Evolutionary conservation across 2,888 invertebrate genomes (phyloP), one percentile per base, ranked within the genome.

Genomic region (Priocnemis perturbator): DNA sequence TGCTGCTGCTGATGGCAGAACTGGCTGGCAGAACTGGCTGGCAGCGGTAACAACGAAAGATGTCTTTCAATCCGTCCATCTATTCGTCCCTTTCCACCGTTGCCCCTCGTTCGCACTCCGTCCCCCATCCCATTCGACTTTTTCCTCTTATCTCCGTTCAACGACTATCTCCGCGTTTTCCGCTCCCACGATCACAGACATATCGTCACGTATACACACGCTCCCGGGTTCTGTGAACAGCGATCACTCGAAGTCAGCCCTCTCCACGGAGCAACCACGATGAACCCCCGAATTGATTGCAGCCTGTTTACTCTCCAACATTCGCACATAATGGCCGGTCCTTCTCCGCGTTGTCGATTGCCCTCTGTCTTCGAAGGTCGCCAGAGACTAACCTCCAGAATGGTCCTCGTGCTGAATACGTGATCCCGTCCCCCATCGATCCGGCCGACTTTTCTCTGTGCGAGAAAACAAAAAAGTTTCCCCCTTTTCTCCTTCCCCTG

Each of bases 251-350:
- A 78, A 78, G 79, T 81, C 79, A 72, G 69, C 77, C 75, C 71
- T 74, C 62, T 64, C 65, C 71, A 70, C 69, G 68, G 71, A 70
- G 69, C 76, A 71, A 73, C 74, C 76, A 78, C 77, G 72, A 69
- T 72, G 69, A 75, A 77, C 80, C 81, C 67, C 63, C 78, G 78
- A 84, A 82, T 83, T 82, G 83, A 85, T 84, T 82, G 84, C 80
- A 77, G 77, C 66, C 73, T 81, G 81, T 84, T 84, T 83, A 81
- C 79, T 77, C 77, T 78, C 73, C 77, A 76, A 76, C 76, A 68
- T 78, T 76, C 73, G 67, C 71, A 71, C 78, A 78, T 78, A 82
- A 77, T 79, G 75, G 72, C 69, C 68, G 71, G 65, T 70, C 69
- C 74, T 71, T 69, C 74, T 71, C 59, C 55, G 63, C 67, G 72